Conservation (phyloP, 2,797 vertebrate species). For the Paratrypauchen microcephalus region DNA sequence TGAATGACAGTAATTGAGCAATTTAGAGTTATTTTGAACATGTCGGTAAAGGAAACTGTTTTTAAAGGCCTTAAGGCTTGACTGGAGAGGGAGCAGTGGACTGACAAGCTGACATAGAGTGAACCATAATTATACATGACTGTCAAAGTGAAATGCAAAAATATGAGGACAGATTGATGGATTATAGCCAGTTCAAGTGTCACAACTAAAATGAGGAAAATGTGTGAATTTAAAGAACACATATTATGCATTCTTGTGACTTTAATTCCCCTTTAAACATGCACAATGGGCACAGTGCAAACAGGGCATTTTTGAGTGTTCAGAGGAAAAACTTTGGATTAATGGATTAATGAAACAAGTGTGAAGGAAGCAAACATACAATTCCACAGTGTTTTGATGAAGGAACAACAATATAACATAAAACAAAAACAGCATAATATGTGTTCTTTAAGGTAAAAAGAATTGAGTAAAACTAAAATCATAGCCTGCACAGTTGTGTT, state of each 20-base stretch:
- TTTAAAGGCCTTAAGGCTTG: constrained; percentile 27
- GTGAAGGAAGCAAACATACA: too few species aligned
- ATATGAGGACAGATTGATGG: constrained; percentile 59
- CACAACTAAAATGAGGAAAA: constrained; percentile 53
- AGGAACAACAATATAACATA: too few species aligned
- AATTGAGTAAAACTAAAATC: neutral
- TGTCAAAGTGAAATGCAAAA: constrained; percentile 61
- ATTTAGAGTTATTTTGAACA: constrained; percentile 24
- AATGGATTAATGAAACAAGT: too few species aligned
- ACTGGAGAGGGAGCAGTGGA: constrained; percentile 35
- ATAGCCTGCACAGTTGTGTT: constrained; percentile 5
- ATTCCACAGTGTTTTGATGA: too few species aligned
- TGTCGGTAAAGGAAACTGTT: constrained; percentile 24
- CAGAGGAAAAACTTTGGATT: too few species aligned
- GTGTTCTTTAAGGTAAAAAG: too few species aligned
- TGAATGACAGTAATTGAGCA: constrained; percentile 59
- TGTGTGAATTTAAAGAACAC: constrained; percentile 22
- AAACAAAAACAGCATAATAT: too few species aligned
- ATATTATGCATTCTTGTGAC: too few species aligned
- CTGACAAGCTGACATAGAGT: constrained; percentile 61
- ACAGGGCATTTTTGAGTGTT: too few species aligned
- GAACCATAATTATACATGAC: constrained; percentile 67
- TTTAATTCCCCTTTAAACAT: too few species aligned
- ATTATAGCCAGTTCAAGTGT: constrained; percentile 62
- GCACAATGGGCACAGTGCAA: too few species aligned